phyloP scores from a whole-genome alignment of 2,888 invertebrate genomes.

The Drosophila percnosoma region DNA sequence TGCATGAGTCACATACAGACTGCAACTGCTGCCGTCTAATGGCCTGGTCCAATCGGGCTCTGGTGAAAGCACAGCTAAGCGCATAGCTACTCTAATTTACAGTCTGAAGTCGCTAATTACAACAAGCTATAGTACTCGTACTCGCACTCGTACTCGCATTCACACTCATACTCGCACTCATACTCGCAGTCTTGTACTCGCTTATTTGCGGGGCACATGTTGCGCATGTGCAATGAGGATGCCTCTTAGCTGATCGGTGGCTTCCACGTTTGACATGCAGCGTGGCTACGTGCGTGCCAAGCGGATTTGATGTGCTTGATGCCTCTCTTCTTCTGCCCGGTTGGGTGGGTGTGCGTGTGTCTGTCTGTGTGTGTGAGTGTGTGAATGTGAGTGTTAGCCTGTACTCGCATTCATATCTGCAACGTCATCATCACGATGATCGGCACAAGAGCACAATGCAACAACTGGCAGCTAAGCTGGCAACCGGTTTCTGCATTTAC shows the following conservation, averaged over 20 bases:
- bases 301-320: conserved; percentile 63
- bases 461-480: conserved; percentile 43
- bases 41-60: conserved; percentile 36
- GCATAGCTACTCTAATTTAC: conserved; percentile 68
- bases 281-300: conserved; percentile 73
- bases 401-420: conserved; percentile 53
- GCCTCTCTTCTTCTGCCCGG: conserved; percentile 26
- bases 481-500: conserved; percentile 73
- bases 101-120: conserved; percentile 69
- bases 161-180: conserved; percentile 26
- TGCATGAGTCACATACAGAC: conserved; percentile 59
- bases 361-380: conserved; percentile 14
- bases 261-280: conserved; percentile 50
- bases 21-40: conserved; percentile 52
- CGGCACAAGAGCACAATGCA: conserved; percentile 31
- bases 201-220: conserved; percentile 50
- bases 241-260: conserved; percentile 35
- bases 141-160: neutral
- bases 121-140: conserved; percentile 33
- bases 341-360: conserved; percentile 41
- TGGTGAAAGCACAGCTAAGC: conserved; percentile 65
- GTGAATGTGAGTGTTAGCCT: conserved; percentile 3
- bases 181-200: conserved; percentile 25
- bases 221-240: conserved; percentile 76
- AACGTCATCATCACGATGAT: conserved; percentile 61